A percentile compares a stretch with the other conserved stretches of the same genome.
phyloP scores from a whole-genome alignment of 1,140 invertebrate species.

The Campodea augens region DNA sequence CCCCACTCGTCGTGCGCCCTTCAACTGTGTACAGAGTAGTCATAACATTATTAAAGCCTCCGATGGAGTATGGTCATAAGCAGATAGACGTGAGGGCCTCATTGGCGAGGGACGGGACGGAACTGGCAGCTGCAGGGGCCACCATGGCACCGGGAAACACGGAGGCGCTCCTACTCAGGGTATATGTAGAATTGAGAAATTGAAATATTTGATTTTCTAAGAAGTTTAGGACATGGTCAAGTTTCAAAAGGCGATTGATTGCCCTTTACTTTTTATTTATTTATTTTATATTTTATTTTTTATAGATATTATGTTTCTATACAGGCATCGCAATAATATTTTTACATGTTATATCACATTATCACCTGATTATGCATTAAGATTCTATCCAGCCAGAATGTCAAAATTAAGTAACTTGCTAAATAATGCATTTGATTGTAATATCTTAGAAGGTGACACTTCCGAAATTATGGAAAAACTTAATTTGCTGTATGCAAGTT shows the following conservation, averaged over 20 bases:
- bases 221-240: too few relatives aligned
- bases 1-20: conserved; percentile 22
- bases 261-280: not conserved
- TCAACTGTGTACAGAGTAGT: conserved; percentile 22
- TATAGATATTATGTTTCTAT: not conserved
- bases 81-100: conserved; percentile 19
- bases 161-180: conserved; percentile 21
- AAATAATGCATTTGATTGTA: too few relatives aligned
- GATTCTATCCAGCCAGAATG: too few relatives aligned
- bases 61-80: not conserved
- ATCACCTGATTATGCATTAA: too few relatives aligned
- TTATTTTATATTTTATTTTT: conserved; percentile 10
- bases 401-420: too few relatives aligned
- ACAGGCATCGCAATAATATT: not conserved
- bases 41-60: conserved; percentile 17
- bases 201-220: not conserved
- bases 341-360: too few relatives aligned
- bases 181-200: too few relatives aligned
- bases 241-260: too few relatives aligned
- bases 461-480: too few relatives aligned
- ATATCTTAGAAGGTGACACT: too few relatives aligned
- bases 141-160: conserved; percentile 16
- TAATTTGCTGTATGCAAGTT: too few relatives aligned
- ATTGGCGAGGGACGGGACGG: conserved; percentile 21
- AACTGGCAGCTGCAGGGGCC: conserved; percentile 18